Evolutionary conservation across 2,113 vertebrate genomes (phyloP).

Genomic region (Nycticryphes semicollaris): DNA sequence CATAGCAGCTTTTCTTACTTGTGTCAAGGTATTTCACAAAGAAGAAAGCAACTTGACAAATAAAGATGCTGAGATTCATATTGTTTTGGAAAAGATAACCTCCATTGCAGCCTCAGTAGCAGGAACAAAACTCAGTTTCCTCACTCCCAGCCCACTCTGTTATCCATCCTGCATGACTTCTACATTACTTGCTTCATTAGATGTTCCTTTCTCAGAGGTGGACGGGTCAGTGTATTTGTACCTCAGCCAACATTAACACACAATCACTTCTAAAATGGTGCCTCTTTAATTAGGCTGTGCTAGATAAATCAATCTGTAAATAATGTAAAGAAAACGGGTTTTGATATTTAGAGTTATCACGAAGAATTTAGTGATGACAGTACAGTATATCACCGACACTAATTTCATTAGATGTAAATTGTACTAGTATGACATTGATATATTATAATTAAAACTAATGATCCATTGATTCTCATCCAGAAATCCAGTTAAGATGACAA

Average conservation of each 20-base stretch:
- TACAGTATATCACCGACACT: neutral
- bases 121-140: neutral
- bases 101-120: neutral
- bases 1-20: neutral
- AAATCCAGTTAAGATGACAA: conserved; percentile 54
- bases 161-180: neutral
- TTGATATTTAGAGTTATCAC: neutral
- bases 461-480: conserved; percentile 43
- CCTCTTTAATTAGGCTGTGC: neutral
- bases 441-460: conserved; percentile 61
- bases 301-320: neutral
- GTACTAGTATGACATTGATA: neutral
- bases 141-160: neutral
- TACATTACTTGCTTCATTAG: neutral
- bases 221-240: neutral
- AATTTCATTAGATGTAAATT: conserved; percentile 32
- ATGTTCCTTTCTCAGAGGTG: neutral
- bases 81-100: neutral
- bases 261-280: neutral
- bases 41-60: neutral
- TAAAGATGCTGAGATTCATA: neutral
- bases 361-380: conserved; percentile 24
- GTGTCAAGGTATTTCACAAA: neutral
- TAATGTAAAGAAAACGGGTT: neutral
- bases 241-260: neutral